Base-by-base conservation (phyloP, 2,797 vertebrate genomes). In the Semaprochilodus insignis region DNA sequence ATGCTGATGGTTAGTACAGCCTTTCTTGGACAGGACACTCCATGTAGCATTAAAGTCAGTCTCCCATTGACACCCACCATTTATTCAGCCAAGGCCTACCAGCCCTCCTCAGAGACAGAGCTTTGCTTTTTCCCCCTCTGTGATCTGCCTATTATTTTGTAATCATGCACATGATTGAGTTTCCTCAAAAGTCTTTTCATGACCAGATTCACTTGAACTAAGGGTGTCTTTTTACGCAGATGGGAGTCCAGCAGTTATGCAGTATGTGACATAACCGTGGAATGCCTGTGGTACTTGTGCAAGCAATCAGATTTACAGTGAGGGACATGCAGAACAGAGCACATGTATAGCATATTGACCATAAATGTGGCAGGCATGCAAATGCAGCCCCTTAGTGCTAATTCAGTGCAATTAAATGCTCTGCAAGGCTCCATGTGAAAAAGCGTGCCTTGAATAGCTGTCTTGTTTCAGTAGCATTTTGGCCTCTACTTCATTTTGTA, bases 91-190 rank as follows among this genome's bases (percentile, higher is more conserved):
- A 57, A n/a, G 51, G 19, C 73, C 27, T 27, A 17, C 19, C 51
- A 67, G 13, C 67, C 62, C 40, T 25, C 40, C 69, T 81, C 40
- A 74, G 74, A 73, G 23, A 77, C 14, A 3, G 23, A 51, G 14
- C 55, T 55, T 27, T 67, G 80, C 57, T 10, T 73, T 78, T 78
- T 66, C 40, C 54, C 60, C 48, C 67, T 62, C 74, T 70, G 54
- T 69, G 19, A 60, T 71, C 74, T 60, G n/a, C 51, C 73, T 44
- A 54, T 67, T 84, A 23, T 86, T 80, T 72, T 15, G 55, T 52
- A 51, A 67, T 79, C 52, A 69, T 74, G 67, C 72, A 82, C 85
- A 74, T 87, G 76, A 71, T 40, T 79, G 73, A 80, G 44, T 77
- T 80, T 67, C 19, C 60, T 82, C 66, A 81, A 79, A 81, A 78